A percentile compares a stretch with the other conserved stretches of the same genome.
These are phyloP conservation scores for Diabrotica virgifera DNA, from an alignment of 1,140 invertebrate species.

Conservation along the genomic window DNA sequence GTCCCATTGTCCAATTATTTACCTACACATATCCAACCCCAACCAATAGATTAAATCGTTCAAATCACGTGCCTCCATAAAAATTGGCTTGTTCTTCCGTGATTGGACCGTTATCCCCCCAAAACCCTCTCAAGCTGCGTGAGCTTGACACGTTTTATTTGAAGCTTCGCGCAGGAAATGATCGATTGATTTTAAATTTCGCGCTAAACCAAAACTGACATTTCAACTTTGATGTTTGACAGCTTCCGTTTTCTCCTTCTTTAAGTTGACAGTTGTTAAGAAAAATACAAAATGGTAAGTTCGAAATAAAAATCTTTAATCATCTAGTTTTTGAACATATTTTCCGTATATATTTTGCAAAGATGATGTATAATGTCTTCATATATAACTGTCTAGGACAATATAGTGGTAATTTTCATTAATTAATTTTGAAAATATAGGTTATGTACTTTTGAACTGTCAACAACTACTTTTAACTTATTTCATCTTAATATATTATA, in stretches of 20 bases:
- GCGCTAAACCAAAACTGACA: neutral
- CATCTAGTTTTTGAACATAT: conserved; percentile 15
- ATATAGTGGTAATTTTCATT: no score
- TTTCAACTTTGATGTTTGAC: neutral
- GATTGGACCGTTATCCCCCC: neutral
- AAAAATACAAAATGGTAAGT: conserved; percentile 9
- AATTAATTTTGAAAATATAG: neutral
- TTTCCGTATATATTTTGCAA: no score
- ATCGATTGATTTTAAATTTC: conserved; percentile 4
- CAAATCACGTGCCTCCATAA: neutral
- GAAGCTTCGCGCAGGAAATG: neutral
- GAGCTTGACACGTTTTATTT: neutral
- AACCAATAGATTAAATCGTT: neutral
- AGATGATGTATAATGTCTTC: no score
- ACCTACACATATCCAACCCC: no score
- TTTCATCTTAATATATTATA: neutral
- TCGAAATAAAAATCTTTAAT: conserved; percentile 22
- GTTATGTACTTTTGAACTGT: conserved; percentile 1
- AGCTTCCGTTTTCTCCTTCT: conserved; percentile 9
- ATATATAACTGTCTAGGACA: no score
- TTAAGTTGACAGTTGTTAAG: conserved; percentile 9
- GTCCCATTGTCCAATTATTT: no score
- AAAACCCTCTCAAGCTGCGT: neutral
- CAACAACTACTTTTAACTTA: conserved; percentile 13
- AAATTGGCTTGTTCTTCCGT: neutral